phyloP scores from a whole-genome alignment of 2,888 invertebrate genomes.

The Zaprionus lineosus region DNA sequence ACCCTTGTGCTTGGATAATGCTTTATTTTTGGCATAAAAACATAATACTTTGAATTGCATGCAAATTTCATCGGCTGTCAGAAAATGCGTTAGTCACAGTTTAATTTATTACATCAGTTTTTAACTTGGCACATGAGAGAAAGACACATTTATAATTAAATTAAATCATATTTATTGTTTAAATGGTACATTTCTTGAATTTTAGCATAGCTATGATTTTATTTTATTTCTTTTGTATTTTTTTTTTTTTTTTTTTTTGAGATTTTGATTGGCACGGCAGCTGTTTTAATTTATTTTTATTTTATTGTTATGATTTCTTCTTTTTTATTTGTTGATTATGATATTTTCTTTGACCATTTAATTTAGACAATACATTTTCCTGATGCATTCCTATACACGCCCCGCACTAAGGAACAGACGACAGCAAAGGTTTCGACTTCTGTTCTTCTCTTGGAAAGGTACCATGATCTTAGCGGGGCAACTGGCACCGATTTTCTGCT shows the following conservation, averaged over 20 bases:
- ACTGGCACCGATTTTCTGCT: constrained; percentile 34
- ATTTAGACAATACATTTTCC: constrained; percentile 22
- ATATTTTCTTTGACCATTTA: constrained; percentile 41
- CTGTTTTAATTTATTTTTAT: constrained; percentile 45
- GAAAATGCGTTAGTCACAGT: constrained; percentile 52
- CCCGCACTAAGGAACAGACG: constrained; percentile 29
- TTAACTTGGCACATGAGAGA: constrained; percentile 42
- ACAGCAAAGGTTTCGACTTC: constrained; percentile 23
- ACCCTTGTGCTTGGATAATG: too few species aligned
- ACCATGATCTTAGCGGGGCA: constrained; percentile 39
- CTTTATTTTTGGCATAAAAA: too few species aligned
- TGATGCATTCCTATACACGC: constrained; percentile 22
- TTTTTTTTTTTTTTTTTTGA: constrained; percentile 23
- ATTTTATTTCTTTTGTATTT: constrained; percentile 52
- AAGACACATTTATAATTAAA: constrained; percentile 29
- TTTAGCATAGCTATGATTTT: too few species aligned
- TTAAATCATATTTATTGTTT: constrained; percentile 48
- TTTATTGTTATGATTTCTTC: constrained; percentile 10
- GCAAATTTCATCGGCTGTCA: constrained; percentile 59
- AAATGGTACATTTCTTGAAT: constrained; percentile 57
- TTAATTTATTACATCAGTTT: constrained; percentile 29
- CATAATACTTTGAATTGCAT: constrained; percentile 44
- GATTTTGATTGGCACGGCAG: constrained; percentile 62
- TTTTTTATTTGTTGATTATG: constrained; percentile 38
- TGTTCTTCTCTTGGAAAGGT: constrained; percentile 27